These are phyloP conservation scores for Aphelenchoides besseyi DNA, from an alignment of 1,140 invertebrate species.

Conservation along the genomic window DNA sequence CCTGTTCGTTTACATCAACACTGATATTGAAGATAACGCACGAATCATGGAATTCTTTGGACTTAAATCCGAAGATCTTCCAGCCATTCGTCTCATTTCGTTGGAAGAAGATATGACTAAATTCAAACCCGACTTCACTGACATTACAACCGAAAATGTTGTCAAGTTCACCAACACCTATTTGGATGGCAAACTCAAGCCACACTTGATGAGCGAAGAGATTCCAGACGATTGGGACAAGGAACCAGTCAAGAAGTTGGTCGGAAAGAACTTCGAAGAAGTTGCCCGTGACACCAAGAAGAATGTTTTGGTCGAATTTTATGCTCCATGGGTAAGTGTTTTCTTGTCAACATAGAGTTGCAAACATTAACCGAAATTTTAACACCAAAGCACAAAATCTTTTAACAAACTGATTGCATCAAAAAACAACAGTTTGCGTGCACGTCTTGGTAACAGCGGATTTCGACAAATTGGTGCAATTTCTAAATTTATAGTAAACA, in stretches of 20 bases:
- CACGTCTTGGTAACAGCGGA: no score
- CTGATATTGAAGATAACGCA: conserved; percentile 88
- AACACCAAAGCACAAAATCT: no score
- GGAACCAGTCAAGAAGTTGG: conserved; percentile 85
- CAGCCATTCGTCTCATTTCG: conserved; percentile 85
- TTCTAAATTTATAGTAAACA: no score
- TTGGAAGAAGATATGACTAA: conserved; percentile 96
- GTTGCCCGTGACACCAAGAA: conserved; percentile 83
- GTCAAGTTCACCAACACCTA: conserved; percentile 80
- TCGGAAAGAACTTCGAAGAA: conserved; percentile 90
- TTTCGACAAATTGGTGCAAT: no score
- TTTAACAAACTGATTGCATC: no score
- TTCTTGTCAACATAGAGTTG: no score
- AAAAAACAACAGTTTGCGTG: no score
- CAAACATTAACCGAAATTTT: no score
- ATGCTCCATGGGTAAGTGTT: conserved; percentile 51
- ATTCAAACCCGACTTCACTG: conserved; percentile 81
- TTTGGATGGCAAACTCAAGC: conserved; percentile 83
- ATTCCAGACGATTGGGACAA: conserved; percentile 96
- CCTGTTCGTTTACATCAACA: conserved; percentile 90
- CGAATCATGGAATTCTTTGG: conserved; percentile 99
- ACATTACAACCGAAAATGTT: conserved; percentile 75
- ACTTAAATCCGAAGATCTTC: conserved; percentile 85
- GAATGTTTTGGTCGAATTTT: conserved; percentile 96
- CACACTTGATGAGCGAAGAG: conserved; percentile 84